Conservation (phyloP, 2,113 vertebrate species). For the Speoplatyrhinus poulsoni region DNA sequence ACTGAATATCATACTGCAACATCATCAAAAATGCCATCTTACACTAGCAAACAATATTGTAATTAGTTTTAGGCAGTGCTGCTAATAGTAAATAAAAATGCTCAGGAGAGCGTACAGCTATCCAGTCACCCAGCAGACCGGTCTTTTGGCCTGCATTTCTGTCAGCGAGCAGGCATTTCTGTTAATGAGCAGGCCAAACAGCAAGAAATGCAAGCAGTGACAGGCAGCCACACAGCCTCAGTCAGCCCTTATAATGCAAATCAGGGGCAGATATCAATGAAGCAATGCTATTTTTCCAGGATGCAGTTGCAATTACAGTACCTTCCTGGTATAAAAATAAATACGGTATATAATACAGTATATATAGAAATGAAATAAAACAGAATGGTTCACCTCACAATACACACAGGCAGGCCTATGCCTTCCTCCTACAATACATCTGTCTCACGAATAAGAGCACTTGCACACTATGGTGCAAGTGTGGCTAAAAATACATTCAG, state of each 20-base stretch:
- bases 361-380: not conserved
- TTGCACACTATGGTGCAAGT: slow-evolving; percentile 10
- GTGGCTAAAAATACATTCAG: slow-evolving; percentile 51
- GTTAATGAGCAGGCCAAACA: not conserved
- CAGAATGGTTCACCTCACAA: slow-evolving; percentile 9
- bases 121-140: slow-evolving; percentile 40
- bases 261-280: slow-evolving; percentile 11
- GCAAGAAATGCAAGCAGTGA: not conserved
- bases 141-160: slow-evolving; percentile 47
- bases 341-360: not conserved
- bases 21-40: slow-evolving; percentile 49
- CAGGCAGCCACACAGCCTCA: no score
- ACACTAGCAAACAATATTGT: slow-evolving; percentile 53
- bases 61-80: slow-evolving; percentile 49
- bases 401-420: slow-evolving; percentile 8
- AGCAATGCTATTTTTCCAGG: slow-evolving; percentile 19
- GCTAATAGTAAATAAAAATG: slow-evolving; percentile 32
- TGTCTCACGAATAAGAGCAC: slow-evolving; percentile 7
- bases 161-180: slow-evolving; percentile 9
- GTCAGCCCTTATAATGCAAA: not conserved
- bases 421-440: slow-evolving; percentile 13
- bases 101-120: slow-evolving; percentile 29
- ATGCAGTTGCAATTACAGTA: not conserved
- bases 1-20: slow-evolving; percentile 54
- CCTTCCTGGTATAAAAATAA: slow-evolving; percentile 7